A percentile compares a stretch with the other conserved stretches of the same genome.
Evolutionary conservation across 2,797 vertebrate species (phyloP).

Genomic region (Pseudomugil tenellus): DNA sequence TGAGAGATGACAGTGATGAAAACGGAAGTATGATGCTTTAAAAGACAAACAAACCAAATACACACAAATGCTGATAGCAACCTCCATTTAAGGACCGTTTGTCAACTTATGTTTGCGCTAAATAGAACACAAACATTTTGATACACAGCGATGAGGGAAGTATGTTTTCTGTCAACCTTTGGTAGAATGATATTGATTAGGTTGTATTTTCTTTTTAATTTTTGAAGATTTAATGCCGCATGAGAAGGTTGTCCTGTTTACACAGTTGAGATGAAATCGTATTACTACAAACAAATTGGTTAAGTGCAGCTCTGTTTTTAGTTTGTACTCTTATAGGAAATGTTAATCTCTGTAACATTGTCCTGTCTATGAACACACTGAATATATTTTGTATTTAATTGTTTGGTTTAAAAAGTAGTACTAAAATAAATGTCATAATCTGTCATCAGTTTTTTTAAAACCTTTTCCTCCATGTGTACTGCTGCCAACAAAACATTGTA

Average conservation of each 20-base stretch:
- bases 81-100: constrained; percentile 28
- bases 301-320: neutral
- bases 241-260: constrained; percentile 46
- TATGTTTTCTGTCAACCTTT: constrained; percentile 16
- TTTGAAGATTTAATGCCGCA: constrained; percentile 38
- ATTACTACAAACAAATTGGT: neutral
- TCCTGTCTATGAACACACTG: neutral
- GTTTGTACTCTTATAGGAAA: neutral
- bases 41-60: constrained; percentile 7
- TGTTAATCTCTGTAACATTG: neutral
- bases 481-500: neutral
- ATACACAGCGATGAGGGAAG: constrained; percentile 27
- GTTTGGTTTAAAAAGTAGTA: neutral
- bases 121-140: constrained; percentile 15
- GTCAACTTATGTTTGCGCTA: constrained; percentile 24
- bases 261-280: constrained; percentile 11
- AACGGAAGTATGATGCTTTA: constrained; percentile 54
- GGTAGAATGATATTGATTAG: constrained; percentile 12
- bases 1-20: constrained; percentile 59
- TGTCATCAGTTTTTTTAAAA: neutral
- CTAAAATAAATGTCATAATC: neutral
- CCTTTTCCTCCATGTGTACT: neutral
- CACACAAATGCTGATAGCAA: constrained; percentile 13
- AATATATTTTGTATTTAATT: neutral
- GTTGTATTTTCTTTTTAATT: neutral